A percentile compares a stretch with the other conserved stretches of the same genome.
These are phyloP conservation scores for Omphaloscelis lunosa DNA, from an alignment of 2,888 invertebrate species.

Conservation along the genomic window DNA sequence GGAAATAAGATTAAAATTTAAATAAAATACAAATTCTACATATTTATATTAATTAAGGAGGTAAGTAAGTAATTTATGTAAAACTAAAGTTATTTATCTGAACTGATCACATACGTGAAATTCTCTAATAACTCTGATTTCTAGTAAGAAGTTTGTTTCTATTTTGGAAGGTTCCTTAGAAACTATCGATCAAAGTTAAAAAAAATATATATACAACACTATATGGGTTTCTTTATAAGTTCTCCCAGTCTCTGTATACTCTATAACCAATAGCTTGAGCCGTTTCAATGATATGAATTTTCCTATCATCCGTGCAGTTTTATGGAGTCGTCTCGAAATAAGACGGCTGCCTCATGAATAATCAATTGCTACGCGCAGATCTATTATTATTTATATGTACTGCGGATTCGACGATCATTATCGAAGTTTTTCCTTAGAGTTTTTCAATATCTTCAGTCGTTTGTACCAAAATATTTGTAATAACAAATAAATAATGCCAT, in stretches of 20 bases:
- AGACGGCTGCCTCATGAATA: conserved; percentile 73
- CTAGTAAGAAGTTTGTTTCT: neutral
- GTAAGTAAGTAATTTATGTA: no score
- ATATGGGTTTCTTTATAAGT: conserved; percentile 14
- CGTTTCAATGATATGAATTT: conserved; percentile 59
- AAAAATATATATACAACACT: no score
- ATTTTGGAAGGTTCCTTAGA: neutral
- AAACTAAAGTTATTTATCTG: neutral
- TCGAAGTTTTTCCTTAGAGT: conserved; percentile 60
- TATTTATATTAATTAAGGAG: neutral
- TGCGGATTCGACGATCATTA: conserved; percentile 65
- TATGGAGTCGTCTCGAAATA: conserved; percentile 65
- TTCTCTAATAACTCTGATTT: neutral
- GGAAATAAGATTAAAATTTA: neutral
- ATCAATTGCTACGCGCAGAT: conserved; percentile 71
- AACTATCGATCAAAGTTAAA: neutral
- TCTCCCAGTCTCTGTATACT: conserved; percentile 32
- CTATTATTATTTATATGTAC: conserved; percentile 69
- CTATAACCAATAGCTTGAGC: conserved; percentile 27
- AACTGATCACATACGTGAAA: neutral
- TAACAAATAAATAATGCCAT: neutral
- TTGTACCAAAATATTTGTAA: conserved; percentile 38
- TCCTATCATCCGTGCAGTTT: conserved; percentile 54
- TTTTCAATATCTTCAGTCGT: conserved; percentile 45
- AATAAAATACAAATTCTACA: neutral